Conservation (phyloP, 2,113 vertebrate genomes). For the Thryonomys swinderianus region DNA sequence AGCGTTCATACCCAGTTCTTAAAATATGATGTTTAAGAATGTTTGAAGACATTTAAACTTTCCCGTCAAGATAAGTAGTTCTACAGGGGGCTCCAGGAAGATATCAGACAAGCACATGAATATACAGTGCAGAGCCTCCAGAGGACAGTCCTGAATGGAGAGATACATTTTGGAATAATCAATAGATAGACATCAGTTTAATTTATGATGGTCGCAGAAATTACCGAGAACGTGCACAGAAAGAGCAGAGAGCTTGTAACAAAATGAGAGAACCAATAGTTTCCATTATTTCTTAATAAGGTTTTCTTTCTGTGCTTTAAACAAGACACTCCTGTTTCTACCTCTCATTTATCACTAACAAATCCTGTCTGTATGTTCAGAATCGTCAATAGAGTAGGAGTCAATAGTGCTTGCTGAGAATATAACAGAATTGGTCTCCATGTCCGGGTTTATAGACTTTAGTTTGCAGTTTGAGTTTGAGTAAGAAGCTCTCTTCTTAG, state of each 20-base stretch:
- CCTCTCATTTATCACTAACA: neutral
- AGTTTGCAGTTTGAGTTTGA: neutral
- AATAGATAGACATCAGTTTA: neutral
- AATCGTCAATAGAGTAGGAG: neutral
- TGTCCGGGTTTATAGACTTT: neutral
- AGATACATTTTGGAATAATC: neutral
- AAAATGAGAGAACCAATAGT: neutral
- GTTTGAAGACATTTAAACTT: neutral
- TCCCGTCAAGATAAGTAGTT: neutral
- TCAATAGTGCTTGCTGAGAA: neutral
- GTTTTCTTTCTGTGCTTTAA: neutral
- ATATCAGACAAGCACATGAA: neutral
- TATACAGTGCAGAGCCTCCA: neutral
- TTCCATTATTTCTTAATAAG: neutral
- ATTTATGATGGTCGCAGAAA: neutral
- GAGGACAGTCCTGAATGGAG: neutral
- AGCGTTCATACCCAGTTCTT: neutral
- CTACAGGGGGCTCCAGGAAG: neutral
- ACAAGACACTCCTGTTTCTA: neutral
- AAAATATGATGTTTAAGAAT: neutral
- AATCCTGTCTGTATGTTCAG: neutral
- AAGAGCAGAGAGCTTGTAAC: neutral
- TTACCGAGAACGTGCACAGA: neutral
- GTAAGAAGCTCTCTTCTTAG: neutral
- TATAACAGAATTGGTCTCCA: neutral